These are phyloP conservation scores for Pseudachorutes palmiensis DNA, from an alignment of 1,140 invertebrate species.

Conservation along the genomic window DNA sequence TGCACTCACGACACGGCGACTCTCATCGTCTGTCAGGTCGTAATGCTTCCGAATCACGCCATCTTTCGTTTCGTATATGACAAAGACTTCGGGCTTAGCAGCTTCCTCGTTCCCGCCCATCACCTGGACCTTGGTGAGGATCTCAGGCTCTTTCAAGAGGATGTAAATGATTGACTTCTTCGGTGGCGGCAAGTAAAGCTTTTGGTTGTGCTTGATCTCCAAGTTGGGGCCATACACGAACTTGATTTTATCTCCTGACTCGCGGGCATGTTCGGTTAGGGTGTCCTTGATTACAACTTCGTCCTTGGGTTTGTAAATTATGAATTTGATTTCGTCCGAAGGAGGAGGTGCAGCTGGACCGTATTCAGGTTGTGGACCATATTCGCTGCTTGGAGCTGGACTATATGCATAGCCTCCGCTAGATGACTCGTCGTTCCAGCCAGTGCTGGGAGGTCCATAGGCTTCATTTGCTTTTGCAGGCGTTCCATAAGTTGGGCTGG, in stretches of 20 bases:
- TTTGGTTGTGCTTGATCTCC: conserved; percentile 22
- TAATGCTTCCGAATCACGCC: conserved; percentile 16
- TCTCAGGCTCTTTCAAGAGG: conserved; percentile 28
- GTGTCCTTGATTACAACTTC: conserved; percentile 25
- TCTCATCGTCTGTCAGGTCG: not conserved
- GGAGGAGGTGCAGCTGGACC: not conserved
- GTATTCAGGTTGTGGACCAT: not conserved
- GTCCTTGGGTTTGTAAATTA: conserved; percentile 30
- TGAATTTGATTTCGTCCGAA: conserved; percentile 23
- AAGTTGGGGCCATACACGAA: conserved; percentile 28
- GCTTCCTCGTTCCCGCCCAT: conserved; percentile 18
- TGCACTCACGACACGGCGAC: not conserved
- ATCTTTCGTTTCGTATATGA: conserved; percentile 28
- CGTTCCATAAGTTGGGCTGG: not conserved
- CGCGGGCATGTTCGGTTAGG: conserved; percentile 15
- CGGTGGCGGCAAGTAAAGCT: conserved; percentile 30
- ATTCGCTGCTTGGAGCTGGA: not conserved
- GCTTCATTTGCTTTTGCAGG: not conserved
- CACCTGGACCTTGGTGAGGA: conserved; percentile 26
- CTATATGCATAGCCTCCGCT: too few relatives aligned
- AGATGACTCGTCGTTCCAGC: too few relatives aligned
- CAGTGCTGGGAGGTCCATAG: too few relatives aligned
- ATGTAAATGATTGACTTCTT: conserved; percentile 32
- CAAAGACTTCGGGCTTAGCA: conserved; percentile 30
- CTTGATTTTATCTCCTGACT: conserved; percentile 16